Base-by-base conservation (phyloP, 2,888 invertebrate genomes). In the Syrista parreyssii region DNA sequence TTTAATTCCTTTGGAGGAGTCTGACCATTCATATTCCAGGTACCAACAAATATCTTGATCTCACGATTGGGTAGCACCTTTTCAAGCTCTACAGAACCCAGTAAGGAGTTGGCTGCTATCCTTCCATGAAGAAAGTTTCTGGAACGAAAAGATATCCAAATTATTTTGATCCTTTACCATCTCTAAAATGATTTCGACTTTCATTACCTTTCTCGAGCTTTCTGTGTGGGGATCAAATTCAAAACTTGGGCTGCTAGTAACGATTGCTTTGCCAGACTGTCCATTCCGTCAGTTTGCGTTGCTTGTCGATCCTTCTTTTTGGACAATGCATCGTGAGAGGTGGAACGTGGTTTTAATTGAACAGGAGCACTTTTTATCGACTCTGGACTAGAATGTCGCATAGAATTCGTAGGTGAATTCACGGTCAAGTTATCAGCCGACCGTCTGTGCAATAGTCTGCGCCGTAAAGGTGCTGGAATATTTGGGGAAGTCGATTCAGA, bases 1-100 rank as follows among this genome's bases (percentile, higher is more conserved):
- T 98, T 97, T 86, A 98, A 92, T 91, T 96, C 96, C 81, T 95
- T 95, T 73, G 96, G 96, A 73, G 96, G 96, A 83, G 94, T 93
- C 88, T 98, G 97, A 55, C 98, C 98, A 92, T 98, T 98, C 98
- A 98, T 98, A 90, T 99, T 99, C 98, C 98, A 99, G 34, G 98
- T 97, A 11, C 97, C 98, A 78, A 98, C 95, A 93, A 97, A 98
- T 86, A 98, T 95, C 82, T 95, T 96, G 0, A 98, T 94, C 92
- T 97, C 96, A 84, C 97, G 94, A 86, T 95, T 95, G 1, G 98
- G 98, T 86, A 98, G 94, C 73, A 97, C 96, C 90, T 97, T 95
- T 85, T 96, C 96, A 78, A 99, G 92, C 89, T 99, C 98, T 31
- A 95, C 94, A 3, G 96, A 94, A 0, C 98, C 98, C 73, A 98